These are phyloP conservation scores for Zygogramma bicolorata DNA, from an alignment of 2,888 invertebrate genomes.

Conservation along the genomic window DNA sequence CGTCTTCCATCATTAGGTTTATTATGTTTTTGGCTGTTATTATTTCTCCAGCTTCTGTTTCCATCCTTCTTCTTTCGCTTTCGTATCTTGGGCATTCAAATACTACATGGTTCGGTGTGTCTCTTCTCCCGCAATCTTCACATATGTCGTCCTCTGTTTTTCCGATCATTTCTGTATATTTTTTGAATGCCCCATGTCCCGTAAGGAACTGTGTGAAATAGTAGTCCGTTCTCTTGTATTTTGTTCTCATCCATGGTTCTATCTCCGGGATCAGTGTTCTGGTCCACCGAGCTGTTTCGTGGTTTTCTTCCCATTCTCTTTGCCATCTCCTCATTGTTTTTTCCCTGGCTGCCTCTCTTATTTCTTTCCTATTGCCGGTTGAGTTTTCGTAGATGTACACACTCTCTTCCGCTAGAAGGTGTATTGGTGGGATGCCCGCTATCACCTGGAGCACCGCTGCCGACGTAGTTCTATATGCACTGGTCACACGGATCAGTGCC, in stretches of 20 bases:
- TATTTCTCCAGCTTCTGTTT: not conserved
- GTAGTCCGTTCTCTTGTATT: conserved; percentile 8
- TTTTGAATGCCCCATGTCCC: too few relatives aligned
- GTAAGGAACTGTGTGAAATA: conserved; percentile 27
- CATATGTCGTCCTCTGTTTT: conserved; percentile 17
- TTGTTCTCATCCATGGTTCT: conserved; percentile 4
- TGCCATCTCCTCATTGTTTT: conserved; percentile 2
- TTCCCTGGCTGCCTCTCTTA: not conserved
- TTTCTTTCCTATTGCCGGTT: not conserved
- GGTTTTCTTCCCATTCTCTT: not conserved
- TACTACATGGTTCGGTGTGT: conserved; percentile 25
- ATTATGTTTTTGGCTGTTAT: not conserved
- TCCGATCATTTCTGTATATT: conserved; percentile 27
- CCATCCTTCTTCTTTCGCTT: not conserved
- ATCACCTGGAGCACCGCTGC: conserved; percentile 26
- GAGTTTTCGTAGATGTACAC: not conserved
- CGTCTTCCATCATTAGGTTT: not conserved
- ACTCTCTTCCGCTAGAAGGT: too few relatives aligned
- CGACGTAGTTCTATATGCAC: conserved; percentile 37
- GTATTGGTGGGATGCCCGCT: conserved; percentile 17
- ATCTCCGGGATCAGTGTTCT: conserved; percentile 18
- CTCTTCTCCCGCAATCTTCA: conserved; percentile 15
- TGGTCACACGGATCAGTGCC: conserved; percentile 16
- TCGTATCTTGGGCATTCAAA: conserved; percentile 25
- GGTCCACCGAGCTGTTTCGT: not conserved